A percentile compares a stretch with the other conserved stretches of the same genome.
Conservation (phyloP, 2,888 invertebrate species). For the Volucella bombylans region DNA sequence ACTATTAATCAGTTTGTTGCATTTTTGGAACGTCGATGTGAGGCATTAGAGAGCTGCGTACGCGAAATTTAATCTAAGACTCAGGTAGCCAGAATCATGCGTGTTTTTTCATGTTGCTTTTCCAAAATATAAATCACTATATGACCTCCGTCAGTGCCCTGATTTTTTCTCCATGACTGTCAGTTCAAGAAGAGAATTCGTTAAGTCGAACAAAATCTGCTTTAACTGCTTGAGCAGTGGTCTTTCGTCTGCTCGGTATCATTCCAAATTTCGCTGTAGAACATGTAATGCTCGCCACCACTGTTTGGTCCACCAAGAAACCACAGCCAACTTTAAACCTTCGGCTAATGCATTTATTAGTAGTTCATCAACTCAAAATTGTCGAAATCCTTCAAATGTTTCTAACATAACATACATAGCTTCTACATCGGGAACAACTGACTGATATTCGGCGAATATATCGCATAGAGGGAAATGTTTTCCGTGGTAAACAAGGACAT, state of each 20-base stretch:
- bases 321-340: not conserved
- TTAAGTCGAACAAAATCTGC: conserved; percentile 27
- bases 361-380: too few species aligned
- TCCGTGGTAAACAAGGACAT: too few species aligned
- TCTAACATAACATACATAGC: too few species aligned
- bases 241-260: not conserved
- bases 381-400: too few species aligned
- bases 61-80: too few species aligned
- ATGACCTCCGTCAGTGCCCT: conserved; percentile 5
- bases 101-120: conserved; percentile 1
- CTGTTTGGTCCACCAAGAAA: not conserved
- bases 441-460: too few species aligned
- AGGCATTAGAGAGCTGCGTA: conserved; percentile 51
- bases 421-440: too few species aligned
- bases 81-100: too few species aligned
- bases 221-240: conserved; percentile 26
- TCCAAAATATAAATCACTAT: too few species aligned
- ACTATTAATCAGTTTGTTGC: conserved; percentile 20
- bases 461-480: too few species aligned
- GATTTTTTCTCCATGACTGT: conserved; percentile 13
- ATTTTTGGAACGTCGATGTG: conserved; percentile 56
- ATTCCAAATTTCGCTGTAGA: too few species aligned
- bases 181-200: conserved; percentile 10
- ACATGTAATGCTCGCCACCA: not conserved
- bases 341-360: not conserved